Evolutionary conservation across 2,797 vertebrate genomes (phyloP).

Genomic region (Sebastes diaconus): DNA sequence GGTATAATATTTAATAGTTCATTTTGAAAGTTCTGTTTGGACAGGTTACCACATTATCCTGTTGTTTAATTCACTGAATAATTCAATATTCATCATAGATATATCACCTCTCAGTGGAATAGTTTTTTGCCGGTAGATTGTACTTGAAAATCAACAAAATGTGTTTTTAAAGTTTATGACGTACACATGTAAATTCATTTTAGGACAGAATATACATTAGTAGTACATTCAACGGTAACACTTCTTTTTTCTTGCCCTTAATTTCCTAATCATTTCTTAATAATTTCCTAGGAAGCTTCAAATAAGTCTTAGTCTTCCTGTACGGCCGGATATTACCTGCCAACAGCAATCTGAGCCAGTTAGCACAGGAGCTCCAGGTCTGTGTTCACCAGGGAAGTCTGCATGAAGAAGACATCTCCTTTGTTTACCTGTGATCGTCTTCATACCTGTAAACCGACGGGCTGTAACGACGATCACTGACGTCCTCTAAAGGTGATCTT

Average conservation of each 20-base stretch:
- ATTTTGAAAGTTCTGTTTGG: neutral
- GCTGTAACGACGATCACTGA: neutral
- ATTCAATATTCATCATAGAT: neutral
- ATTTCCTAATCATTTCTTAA: neutral
- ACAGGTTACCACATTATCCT: neutral
- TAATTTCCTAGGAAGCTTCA: neutral
- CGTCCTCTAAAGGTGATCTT: neutral
- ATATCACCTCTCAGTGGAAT: neutral
- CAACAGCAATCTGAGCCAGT: neutral
- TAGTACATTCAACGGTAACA: neutral
- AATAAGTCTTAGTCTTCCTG: neutral
- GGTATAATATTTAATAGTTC: neutral
- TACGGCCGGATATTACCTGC: neutral
- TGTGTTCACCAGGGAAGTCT: neutral
- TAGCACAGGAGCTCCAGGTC: too few relatives aligned
- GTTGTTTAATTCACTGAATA: neutral
- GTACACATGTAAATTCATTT: neutral
- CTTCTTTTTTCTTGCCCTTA: neutral
- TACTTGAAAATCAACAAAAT: neutral
- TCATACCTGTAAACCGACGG: too few relatives aligned
- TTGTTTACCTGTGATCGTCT: neutral
- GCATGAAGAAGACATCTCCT: neutral
- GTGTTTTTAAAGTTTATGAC: neutral
- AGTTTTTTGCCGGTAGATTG: neutral
- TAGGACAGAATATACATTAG: neutral